phyloP scores from a whole-genome alignment of 1,140 invertebrate genomes.

The Lordiphosa mommai region DNA sequence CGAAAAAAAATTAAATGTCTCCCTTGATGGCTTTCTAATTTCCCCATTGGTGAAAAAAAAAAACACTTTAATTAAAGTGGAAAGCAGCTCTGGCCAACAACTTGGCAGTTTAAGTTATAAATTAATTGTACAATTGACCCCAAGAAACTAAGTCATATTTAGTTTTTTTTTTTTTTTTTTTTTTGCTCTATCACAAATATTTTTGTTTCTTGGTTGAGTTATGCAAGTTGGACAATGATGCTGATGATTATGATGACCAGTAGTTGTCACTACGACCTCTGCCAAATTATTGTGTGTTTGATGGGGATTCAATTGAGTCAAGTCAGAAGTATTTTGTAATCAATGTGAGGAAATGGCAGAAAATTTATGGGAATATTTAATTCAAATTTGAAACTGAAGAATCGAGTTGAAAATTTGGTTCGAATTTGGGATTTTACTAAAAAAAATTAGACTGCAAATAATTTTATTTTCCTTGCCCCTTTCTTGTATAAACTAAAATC shows the following conservation, averaged over 20 bases:
- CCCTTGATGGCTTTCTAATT: slow-evolving; percentile 45
- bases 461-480: too few species aligned
- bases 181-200: slow-evolving; percentile 14
- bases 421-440: too few species aligned
- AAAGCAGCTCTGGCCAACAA: too few species aligned
- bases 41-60: slow-evolving; percentile 12
- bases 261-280: not conserved
- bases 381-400: too few species aligned
- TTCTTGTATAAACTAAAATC: too few species aligned
- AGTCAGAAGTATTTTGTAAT: too few species aligned
- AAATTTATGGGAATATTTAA: too few species aligned
- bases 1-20: slow-evolving; percentile 29
- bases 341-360: too few species aligned
- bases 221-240: slow-evolving; percentile 21
- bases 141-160: slow-evolving; percentile 11
- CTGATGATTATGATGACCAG: not conserved
- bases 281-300: not conserved
- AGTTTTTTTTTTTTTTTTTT: not conserved
- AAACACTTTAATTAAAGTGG: slow-evolving; percentile 32
- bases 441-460: too few species aligned
- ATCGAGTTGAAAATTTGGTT: too few species aligned
- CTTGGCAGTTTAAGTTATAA: slow-evolving; percentile 28
- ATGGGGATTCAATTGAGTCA: slow-evolving; percentile 11
- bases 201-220: slow-evolving; percentile 18
- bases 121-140: slow-evolving; percentile 37